Base-by-base conservation (phyloP, 1,140 invertebrate species). In the Sinonovacula constricta region DNA sequence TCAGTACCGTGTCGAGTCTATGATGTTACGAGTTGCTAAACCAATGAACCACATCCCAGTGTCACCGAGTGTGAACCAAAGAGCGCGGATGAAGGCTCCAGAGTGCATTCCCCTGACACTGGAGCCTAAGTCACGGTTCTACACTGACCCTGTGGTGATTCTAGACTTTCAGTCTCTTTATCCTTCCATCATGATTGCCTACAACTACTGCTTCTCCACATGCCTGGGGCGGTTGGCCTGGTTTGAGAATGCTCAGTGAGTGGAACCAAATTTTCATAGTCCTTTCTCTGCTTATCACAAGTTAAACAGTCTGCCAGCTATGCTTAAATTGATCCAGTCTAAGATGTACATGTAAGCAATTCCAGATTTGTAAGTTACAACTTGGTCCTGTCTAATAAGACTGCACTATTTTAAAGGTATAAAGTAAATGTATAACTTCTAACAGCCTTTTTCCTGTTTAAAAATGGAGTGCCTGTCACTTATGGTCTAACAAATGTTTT, bases 101-200 rank as follows among this genome's bases (percentile, higher is more conserved):
- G 97, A 99, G 91, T 96, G 94, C 86, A 91, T 99, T 30, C 96
- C 97, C 0, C 93, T 99, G n/a, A 98, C 98, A 65, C 93, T 99
- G 93, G 98, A 99, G 92, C 99, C 99, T 31, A 88, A 93, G 81
- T 94, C 94, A 33, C 92, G 88, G 68, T 92, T 93, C 69, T 94
- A 94, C 84, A 90, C 86, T 26, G 91, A 94, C 84, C 94, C 94
- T 49, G 94, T 99, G 0, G 95, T 99, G 60, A 97, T 99, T 0
- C 91, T 99, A 24, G 98, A 99, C 92, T 99, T 99, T 92, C 98
- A 99, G 92, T 99, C 97, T 88, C 93, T 99, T 0, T 99, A 99
- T 92, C 98, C 98, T 0, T 99, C 98, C 5, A 98, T 99, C 90
- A 99, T 99, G 89, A 99, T 99, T 62, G 98, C 97, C 10, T 98